phyloP scores from a whole-genome alignment of 2,888 invertebrate genomes.

The Caenorhabditis auriculariae region DNA sequence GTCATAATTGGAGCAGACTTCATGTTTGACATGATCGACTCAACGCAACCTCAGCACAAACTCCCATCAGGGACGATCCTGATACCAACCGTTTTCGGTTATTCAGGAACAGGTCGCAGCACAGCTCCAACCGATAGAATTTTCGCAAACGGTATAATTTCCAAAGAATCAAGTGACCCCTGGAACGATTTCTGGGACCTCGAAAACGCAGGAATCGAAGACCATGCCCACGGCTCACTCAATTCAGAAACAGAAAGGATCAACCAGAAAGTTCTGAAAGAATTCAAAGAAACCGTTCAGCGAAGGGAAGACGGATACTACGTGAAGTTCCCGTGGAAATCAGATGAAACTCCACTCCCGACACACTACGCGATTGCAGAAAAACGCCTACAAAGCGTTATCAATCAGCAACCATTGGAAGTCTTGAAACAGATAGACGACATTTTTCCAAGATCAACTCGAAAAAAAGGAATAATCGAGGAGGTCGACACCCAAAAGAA shows the following conservation, averaged over 20 bases:
- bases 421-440: background rate
- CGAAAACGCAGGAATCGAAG: too few species aligned
- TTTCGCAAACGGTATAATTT: too few species aligned
- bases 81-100: too few species aligned
- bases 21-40: background rate
- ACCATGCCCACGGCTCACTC: too few species aligned
- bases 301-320: conserved; percentile 6
- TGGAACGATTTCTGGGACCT: too few species aligned
- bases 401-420: background rate
- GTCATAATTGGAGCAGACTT: conserved; percentile 3
- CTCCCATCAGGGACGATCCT: too few species aligned
- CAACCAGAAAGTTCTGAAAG: background rate
- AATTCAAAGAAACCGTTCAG: conserved; percentile 9
- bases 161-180: too few species aligned
- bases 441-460: conserved; percentile 9
- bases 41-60: too few species aligned
- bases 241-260: background rate
- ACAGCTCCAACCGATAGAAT: too few species aligned
- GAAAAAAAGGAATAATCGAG: conserved; percentile 20
- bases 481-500: conserved; percentile 1
- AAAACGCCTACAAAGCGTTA: background rate
- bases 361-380: conserved; percentile 2
- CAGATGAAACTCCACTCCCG: background rate
- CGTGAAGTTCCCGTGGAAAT: conserved; percentile 5
- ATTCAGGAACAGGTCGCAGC: too few species aligned